Conservation (phyloP, 2,888 invertebrate genomes). For the Zygogramma bicolorata region DNA sequence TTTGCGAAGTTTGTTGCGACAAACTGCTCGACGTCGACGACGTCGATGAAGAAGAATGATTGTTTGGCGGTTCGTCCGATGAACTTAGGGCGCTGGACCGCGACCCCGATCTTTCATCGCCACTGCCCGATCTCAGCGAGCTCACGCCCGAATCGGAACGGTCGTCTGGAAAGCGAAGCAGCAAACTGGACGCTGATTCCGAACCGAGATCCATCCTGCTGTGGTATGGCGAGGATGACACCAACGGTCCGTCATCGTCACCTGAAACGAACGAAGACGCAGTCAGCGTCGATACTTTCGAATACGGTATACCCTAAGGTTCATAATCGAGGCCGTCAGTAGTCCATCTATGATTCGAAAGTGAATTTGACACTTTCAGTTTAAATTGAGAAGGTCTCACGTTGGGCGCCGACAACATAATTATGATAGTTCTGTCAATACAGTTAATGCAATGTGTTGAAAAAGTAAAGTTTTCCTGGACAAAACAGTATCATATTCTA, state of each 20-base stretch:
- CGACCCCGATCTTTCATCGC: constrained; percentile 83
- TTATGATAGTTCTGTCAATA: too few species aligned
- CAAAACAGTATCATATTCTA: too few species aligned
- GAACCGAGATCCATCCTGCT: constrained; percentile 65
- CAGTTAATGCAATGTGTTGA: too few species aligned
- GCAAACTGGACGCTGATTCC: constrained; percentile 3
- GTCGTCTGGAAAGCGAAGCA: constrained; percentile 57
- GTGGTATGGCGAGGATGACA: constrained; percentile 60
- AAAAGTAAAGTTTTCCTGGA: too few species aligned
- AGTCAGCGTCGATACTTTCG: not conserved
- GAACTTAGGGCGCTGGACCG: constrained; percentile 81
- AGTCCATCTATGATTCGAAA: too few species aligned
- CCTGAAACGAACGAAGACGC: constrained; percentile 37
- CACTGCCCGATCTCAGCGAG: constrained; percentile 78
- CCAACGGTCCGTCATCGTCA: constrained; percentile 66
- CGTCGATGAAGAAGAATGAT: constrained; percentile 57
- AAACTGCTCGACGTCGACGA: constrained; percentile 37
- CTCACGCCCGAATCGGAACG: constrained; percentile 74
- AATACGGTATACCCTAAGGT: not conserved
- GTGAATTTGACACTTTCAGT: too few species aligned
- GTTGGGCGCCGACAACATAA: too few species aligned
- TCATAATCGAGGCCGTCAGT: not conserved
- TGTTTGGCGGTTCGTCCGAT: constrained; percentile 73
- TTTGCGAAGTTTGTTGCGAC: constrained; percentile 28
- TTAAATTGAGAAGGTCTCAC: too few species aligned